These are phyloP conservation scores for Lytechinus variegatus DNA, from an alignment of 35 echinoderm and acorn worm species.

Conservation along the genomic window DNA sequence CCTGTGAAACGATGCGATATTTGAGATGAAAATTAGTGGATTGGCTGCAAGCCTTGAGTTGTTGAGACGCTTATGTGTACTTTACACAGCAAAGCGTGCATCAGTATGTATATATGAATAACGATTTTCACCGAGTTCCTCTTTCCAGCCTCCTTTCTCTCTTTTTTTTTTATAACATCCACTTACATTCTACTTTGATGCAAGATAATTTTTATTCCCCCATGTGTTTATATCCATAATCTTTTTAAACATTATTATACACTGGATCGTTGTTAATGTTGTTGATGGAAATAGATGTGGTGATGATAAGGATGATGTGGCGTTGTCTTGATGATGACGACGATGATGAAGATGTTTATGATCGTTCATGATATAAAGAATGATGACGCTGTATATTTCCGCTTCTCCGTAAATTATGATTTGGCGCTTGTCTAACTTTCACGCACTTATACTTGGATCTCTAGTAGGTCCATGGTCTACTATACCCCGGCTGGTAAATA, in stretches of 20 bases:
- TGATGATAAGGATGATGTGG: constrained; percentile 30
- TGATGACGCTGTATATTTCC: no score
- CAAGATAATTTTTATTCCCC: background rate
- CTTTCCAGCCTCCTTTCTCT: background rate
- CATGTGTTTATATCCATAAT: no score
- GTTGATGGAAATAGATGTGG: background rate
- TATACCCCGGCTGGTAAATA: no score
- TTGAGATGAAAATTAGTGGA: background rate
- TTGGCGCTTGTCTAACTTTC: no score
- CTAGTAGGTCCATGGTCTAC: no score
- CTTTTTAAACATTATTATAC: no score
- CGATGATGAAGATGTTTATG: constrained; percentile 2
- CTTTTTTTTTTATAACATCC: background rate
- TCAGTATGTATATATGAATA: background rate
- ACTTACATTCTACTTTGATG: no score
- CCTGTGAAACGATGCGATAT: background rate
- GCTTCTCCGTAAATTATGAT: no score
- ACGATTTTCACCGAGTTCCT: background rate
- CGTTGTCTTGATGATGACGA: background rate
- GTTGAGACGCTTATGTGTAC: background rate
- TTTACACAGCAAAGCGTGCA: background rate
- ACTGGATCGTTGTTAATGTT: background rate
- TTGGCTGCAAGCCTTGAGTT: background rate
- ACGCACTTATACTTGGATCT: no score
- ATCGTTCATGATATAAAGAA: no score